Conservation (phyloP, 2,888 invertebrate genomes). For the Eupithecia subumbrata region DNA sequence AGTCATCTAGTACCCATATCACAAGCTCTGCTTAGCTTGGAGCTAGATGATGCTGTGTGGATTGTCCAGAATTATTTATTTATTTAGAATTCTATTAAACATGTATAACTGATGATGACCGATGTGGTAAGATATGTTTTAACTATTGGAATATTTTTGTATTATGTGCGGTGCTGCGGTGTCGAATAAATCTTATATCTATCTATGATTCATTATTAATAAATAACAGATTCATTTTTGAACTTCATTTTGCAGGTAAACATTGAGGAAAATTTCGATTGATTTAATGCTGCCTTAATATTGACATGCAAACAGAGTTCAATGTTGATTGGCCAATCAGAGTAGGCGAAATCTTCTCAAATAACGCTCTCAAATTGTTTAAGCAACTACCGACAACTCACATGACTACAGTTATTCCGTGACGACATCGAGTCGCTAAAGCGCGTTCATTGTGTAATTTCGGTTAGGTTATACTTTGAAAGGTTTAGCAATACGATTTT, state of each 20-base stretch:
- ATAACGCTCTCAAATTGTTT: not conserved
- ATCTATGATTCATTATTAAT: not conserved
- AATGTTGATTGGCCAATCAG: constrained; percentile 5
- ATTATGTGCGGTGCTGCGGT: too few relatives aligned
- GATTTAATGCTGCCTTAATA: not conserved
- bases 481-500: not conserved
- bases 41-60: too few relatives aligned
- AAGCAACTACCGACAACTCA: not conserved
- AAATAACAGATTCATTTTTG: not conserved
- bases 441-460: not conserved
- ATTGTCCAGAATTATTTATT: not conserved
- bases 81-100: not conserved
- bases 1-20: too few relatives aligned
- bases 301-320: not conserved
- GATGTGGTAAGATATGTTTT: too few relatives aligned
- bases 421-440: not conserved
- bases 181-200: too few relatives aligned
- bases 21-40: too few relatives aligned
- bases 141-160: too few relatives aligned
- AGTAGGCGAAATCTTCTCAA: not conserved
- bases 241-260: not conserved
- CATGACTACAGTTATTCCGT: not conserved
- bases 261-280: not conserved
- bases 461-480: not conserved
- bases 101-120: not conserved